Percentiles rank a stretch among this genome's conserved stretches.
Conservation (phyloP, 2,888 invertebrate species). For the Tryphoninae sp. region DNA sequence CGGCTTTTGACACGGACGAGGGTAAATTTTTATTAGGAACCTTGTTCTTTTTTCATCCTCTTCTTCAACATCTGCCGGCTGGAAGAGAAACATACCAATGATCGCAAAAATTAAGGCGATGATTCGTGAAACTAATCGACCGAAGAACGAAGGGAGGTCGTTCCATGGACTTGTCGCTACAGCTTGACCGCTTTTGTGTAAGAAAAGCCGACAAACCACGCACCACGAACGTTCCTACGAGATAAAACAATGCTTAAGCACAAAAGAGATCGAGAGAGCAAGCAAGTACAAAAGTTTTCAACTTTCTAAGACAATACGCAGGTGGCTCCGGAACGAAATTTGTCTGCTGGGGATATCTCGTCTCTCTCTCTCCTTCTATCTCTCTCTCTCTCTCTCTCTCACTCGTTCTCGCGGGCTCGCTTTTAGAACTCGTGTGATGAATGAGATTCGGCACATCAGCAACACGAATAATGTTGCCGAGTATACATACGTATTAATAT, state of each 20-base stretch:
- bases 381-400: constrained; percentile 34
- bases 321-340: constrained; percentile 62
- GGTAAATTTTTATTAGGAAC: constrained; percentile 37
- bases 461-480: constrained; percentile 29
- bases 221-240: constrained; percentile 4
- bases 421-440: constrained; percentile 34
- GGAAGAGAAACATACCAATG: constrained; percentile 37
- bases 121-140: constrained; percentile 64
- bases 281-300: constrained; percentile 56
- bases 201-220: constrained; percentile 27
- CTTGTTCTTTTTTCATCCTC: constrained; percentile 29
- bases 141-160: constrained; percentile 19
- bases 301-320: constrained; percentile 73
- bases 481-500: background rate
- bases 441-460: constrained; percentile 41
- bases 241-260: constrained; percentile 67
- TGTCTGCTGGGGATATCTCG: constrained; percentile 56
- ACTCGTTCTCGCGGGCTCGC: constrained; percentile 31
- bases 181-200: background rate
- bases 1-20: constrained; percentile 54
- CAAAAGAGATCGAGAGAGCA: constrained; percentile 45
- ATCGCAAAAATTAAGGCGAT: constrained; percentile 62
- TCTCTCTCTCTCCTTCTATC: background rate
- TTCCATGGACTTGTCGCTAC: constrained; percentile 15
- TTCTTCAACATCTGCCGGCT: constrained; percentile 27